Evolutionary conservation across 1,140 invertebrate genomes (phyloP).

Genomic region (Brachionus manjavacas): DNA sequence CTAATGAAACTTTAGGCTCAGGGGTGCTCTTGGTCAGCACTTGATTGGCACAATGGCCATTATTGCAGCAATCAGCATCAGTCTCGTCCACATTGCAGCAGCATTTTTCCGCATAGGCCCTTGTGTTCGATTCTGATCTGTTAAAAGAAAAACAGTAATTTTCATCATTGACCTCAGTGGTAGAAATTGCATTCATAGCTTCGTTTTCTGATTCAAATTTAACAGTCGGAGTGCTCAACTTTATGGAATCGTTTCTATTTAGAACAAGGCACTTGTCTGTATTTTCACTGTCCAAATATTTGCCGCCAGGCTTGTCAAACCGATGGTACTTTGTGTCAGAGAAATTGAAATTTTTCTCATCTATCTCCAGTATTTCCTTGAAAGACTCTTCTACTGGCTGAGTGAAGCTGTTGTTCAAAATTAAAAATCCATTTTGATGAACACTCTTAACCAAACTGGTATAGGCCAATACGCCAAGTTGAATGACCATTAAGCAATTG

Average conservation of each 20-base stretch:
- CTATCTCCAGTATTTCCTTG: background rate
- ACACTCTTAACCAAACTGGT: conserved; percentile 30
- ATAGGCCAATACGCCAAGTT: conserved; percentile 34
- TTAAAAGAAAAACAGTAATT: conserved; percentile 26
- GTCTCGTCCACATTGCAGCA: conserved; percentile 6
- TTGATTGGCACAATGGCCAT: background rate
- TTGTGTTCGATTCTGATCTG: conserved; percentile 3
- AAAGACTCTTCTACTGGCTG: background rate
- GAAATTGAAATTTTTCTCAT: background rate
- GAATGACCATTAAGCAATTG: conserved; percentile 38
- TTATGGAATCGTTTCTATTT: background rate
- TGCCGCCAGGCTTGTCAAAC: background rate
- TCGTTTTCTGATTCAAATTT: conserved; percentile 4
- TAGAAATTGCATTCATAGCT: conserved; percentile 32
- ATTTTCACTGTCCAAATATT: background rate
- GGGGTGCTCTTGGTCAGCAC: background rate
- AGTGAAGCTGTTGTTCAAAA: background rate
- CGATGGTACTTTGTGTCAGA: background rate
- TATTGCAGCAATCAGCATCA: conserved; percentile 39
- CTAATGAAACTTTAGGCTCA: background rate
- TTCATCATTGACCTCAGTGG: conserved; percentile 21
- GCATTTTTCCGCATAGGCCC: background rate
- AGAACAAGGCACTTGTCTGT: background rate
- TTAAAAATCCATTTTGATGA: conserved; percentile 19
- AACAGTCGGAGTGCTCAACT: background rate